Conservation (phyloP, 1,140 invertebrate species). For the Drosophila murphyi region DNA sequence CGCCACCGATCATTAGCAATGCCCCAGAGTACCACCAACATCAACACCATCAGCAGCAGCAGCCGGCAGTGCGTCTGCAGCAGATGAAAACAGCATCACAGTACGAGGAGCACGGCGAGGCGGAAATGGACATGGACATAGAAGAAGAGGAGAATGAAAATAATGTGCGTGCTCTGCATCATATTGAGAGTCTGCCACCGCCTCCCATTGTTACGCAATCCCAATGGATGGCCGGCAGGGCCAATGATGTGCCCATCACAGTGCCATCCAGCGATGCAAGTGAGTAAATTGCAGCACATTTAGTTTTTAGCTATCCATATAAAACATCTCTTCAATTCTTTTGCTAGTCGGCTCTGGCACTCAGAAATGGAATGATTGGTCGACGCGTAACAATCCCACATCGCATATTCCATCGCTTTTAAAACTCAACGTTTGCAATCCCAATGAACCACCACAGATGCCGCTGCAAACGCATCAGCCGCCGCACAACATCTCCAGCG, state of each 20-base stretch:
- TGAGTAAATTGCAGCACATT: conserved; percentile 36
- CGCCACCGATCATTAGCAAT: conserved; percentile 67
- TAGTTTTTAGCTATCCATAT: too few relatives aligned
- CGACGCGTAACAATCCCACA: conserved; percentile 59
- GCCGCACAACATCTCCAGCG: conserved; percentile 19
- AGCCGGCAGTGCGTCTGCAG: conserved; percentile 13
- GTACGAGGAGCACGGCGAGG: conserved; percentile 89
- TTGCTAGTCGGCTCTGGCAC: conserved; percentile 1
- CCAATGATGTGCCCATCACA: conserved; percentile 7
- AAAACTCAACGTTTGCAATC: conserved; percentile 79
- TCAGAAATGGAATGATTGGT: conserved; percentile 59
- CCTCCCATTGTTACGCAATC: conserved; percentile 59
- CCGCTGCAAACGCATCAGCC: conserved; percentile 30
- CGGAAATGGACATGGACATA: conserved; percentile 93
- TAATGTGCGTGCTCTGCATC: conserved; percentile 20
- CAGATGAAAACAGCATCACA: conserved; percentile 13
- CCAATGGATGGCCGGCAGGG: conserved; percentile 45
- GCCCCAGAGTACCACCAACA: conserved; percentile 51
- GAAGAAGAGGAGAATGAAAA: conserved; percentile 87
- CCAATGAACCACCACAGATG: conserved; percentile 55
- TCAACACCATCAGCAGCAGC: conserved; percentile 17
- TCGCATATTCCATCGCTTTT: conserved; percentile 77
- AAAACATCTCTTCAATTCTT: not conserved
- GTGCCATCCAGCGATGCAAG: conserved; percentile 31
- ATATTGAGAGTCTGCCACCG: conserved; percentile 66